These are phyloP conservation scores for Anthoptus insignis DNA, from an alignment of 2,888 invertebrate species.

Conservation along the genomic window DNA sequence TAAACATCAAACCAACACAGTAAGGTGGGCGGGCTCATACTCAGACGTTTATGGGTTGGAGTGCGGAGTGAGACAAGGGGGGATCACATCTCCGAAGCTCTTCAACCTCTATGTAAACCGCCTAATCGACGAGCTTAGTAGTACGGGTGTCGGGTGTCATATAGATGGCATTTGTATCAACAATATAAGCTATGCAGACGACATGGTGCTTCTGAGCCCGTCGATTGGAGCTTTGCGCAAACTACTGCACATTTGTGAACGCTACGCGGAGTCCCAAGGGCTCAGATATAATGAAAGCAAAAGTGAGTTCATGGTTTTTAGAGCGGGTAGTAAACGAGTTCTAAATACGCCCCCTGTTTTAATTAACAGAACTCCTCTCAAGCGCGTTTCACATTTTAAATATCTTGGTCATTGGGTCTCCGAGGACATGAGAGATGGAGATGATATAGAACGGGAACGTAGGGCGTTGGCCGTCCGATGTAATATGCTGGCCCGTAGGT, in stretches of 20 bases:
- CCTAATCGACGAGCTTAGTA: constrained; percentile 40
- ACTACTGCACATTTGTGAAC: not conserved
- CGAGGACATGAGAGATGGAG: not conserved
- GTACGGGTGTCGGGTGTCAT: constrained; percentile 6
- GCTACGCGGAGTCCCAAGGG: not conserved
- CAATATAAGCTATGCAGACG: constrained; percentile 40
- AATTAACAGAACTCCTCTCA: not conserved
- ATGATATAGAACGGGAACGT: not conserved
- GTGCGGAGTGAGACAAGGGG: constrained; percentile 36
- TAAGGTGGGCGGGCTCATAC: constrained; percentile 23
- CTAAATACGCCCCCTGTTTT: not conserved
- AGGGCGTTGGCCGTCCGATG: no score
- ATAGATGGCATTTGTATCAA: constrained; percentile 14
- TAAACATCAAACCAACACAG: constrained; percentile 16
- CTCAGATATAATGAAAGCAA: not conserved
- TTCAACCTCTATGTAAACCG: constrained; percentile 40
- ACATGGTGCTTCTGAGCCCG: constrained; percentile 34
- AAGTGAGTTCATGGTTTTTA: not conserved
- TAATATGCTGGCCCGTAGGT: not conserved
- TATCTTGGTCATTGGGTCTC: not conserved
- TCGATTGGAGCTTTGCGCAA: not conserved
- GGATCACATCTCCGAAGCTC: constrained; percentile 31
- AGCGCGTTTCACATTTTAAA: not conserved
- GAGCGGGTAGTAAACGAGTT: not conserved
- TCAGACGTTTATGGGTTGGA: constrained; percentile 12